Evolutionary conservation across 2,888 invertebrate genomes (phyloP).

Genomic region (Drosophila rellima): DNA sequence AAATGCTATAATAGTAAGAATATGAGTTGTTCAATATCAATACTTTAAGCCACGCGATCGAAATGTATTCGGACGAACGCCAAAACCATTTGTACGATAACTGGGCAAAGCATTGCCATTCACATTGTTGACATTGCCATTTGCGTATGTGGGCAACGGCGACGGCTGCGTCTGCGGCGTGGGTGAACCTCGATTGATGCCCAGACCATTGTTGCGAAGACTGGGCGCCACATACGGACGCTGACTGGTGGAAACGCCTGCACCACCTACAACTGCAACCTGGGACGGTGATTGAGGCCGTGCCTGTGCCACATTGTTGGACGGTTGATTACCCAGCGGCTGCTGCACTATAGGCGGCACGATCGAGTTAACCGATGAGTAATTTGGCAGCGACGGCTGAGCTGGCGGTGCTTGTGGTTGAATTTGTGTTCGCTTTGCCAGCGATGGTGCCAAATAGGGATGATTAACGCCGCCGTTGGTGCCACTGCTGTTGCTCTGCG

Average conservation of each 20-base stretch:
- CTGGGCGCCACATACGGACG: slow-evolving; percentile 84
- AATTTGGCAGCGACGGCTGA: slow-evolving; percentile 50
- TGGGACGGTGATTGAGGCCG: slow-evolving; percentile 33
- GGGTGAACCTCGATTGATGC: slow-evolving; percentile 65
- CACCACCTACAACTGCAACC: slow-evolving; percentile 13
- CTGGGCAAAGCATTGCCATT: slow-evolving; percentile 48
- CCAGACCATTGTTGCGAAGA: slow-evolving; percentile 78
- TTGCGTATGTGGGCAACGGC: slow-evolving; percentile 24
- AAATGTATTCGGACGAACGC: slow-evolving; percentile 65
- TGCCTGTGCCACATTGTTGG: slow-evolving; percentile 36
- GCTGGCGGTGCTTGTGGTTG: slow-evolving; percentile 40
- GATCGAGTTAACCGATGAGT: slow-evolving; percentile 62
- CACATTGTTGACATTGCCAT: slow-evolving; percentile 27
- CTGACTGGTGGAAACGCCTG: slow-evolving; percentile 78
- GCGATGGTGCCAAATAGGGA: slow-evolving; percentile 83
- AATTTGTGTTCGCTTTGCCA: slow-evolving; percentile 73
- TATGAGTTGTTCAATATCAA: slow-evolving; percentile 54
- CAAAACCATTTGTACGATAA: slow-evolving; percentile 66
- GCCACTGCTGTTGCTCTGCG: slow-evolving; percentile 77
- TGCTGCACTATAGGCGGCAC: slow-evolving; percentile 54
- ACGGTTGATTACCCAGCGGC: slow-evolving; percentile 31
- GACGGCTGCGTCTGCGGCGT: slow-evolving; percentile 25
- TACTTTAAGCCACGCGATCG: slow-evolving; percentile 84
- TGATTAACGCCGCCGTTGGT: slow-evolving; percentile 65
- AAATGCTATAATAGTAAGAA: slow-evolving; percentile 36